Evolutionary conservation across 2,113 vertebrate species (phyloP).

Genomic region (Callaeas wilsoni): DNA sequence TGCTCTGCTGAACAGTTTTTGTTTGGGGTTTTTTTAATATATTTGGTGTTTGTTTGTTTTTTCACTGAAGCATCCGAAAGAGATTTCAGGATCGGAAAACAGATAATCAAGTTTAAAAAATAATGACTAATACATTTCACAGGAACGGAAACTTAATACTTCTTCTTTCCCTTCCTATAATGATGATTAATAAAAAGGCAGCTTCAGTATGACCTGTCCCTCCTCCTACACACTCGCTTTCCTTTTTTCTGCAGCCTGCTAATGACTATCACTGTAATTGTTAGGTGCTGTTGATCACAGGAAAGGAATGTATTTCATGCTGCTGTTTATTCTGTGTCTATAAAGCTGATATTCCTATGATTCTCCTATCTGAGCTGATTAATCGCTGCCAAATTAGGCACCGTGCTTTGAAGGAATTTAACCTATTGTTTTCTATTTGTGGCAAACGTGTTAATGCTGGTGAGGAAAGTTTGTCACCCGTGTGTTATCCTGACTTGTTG

Average conservation of each 20-base stretch:
- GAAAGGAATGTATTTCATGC: neutral
- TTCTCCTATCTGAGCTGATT: neutral
- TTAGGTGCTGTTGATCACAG: neutral
- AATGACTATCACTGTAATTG: neutral
- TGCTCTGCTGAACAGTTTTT: neutral
- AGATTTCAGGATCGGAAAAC: neutral
- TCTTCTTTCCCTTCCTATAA: neutral
- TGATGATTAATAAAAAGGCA: constrained; percentile 36
- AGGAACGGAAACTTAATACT: neutral
- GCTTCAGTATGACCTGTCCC: neutral
- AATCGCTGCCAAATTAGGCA: neutral
- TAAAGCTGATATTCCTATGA: neutral
- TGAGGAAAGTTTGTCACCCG: accelerated
- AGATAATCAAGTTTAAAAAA: neutral
- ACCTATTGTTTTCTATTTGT: neutral
- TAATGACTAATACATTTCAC: neutral
- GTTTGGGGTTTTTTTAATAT: neutral
- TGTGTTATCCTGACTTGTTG: neutral
- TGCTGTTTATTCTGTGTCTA: neutral
- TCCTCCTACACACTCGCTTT: neutral
- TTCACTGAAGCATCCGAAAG: neutral
- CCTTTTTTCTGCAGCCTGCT: neutral
- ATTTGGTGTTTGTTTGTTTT: neutral
- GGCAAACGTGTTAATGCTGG: accelerated
- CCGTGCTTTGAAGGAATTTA: neutral